phyloP scores from a whole-genome alignment of 2,888 invertebrate genomes.

The Thymelicus sylvestris region DNA sequence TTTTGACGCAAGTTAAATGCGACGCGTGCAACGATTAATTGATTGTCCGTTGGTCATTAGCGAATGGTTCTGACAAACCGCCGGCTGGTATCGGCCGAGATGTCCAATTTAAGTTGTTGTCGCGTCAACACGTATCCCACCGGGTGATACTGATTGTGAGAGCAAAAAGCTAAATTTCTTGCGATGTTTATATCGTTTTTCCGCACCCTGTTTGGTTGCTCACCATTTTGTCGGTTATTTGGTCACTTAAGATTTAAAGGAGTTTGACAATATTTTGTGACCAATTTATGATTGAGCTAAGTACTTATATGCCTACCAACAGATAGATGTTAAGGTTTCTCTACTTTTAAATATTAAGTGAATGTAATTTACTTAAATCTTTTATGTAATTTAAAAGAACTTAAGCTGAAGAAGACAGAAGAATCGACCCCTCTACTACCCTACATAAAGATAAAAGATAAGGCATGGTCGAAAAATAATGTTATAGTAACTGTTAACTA shows the following conservation, averaged over 20 bases:
- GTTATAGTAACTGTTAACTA: too few relatives aligned
- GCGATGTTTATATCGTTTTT: slow-evolving; percentile 49
- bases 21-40: slow-evolving; percentile 45
- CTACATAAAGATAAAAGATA: too few relatives aligned
- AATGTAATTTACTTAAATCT: too few relatives aligned
- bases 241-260: not conserved
- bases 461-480: too few relatives aligned
- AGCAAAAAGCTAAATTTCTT: slow-evolving; percentile 60
- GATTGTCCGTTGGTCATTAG: slow-evolving; percentile 57
- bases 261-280: not conserved
- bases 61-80: slow-evolving; percentile 54
- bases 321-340: too few relatives aligned
- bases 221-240: slow-evolving; percentile 44
- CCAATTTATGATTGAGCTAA: slow-evolving; percentile 49
- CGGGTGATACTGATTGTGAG: slow-evolving; percentile 56
- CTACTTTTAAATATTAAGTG: slow-evolving; percentile 38
- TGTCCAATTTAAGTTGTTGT: slow-evolving; percentile 64
- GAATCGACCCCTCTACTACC: too few relatives aligned
- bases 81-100: slow-evolving; percentile 46
- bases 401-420: too few relatives aligned
- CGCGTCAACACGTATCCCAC: slow-evolving; percentile 57
- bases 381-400: too few relatives aligned
- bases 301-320: too few relatives aligned
- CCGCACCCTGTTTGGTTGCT: slow-evolving; percentile 52
- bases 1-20: slow-evolving; percentile 21